Percentiles rank a stretch among this genome's conserved stretches.
Evolutionary conservation across 37 sponge, comb jelly and placozoan genomes (phyloP).

Genomic region (Agelas oroides): DNA sequence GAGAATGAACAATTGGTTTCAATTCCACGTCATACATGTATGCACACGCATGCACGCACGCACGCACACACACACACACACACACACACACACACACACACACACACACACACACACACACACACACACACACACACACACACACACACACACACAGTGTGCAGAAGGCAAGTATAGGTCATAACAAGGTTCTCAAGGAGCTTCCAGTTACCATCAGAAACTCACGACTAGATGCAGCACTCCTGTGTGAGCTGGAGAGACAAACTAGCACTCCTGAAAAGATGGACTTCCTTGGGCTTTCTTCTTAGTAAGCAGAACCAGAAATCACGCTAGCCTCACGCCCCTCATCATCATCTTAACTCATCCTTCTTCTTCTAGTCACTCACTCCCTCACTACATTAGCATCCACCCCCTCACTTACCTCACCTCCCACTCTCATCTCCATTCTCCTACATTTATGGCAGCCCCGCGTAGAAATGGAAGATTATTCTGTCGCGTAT

Average conservation of each 20-base stretch:
- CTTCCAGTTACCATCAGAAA: constrained; percentile 57
- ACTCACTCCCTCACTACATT: no score
- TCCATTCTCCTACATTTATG: no score
- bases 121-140: constrained; percentile 32
- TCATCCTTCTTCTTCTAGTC: no score
- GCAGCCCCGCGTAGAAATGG: no score
- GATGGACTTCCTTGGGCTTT: constrained; percentile 61
- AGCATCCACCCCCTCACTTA: no score
- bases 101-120: constrained; percentile 43
- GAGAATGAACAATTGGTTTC: no score
- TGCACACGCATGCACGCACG: neutral
- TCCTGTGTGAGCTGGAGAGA: constrained; percentile 68
- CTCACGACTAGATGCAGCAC: constrained; percentile 56
- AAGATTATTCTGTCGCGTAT: no score
- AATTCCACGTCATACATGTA: no score
- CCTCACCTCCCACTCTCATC: no score
- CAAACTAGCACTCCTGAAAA: constrained; percentile 2
- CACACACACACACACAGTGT: constrained; percentile 49
- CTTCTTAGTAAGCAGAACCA: constrained; percentile 35
- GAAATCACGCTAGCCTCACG: no score
- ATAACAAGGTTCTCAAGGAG: constrained; percentile 62
- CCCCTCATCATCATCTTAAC: no score
- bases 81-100: constrained; percentile 15
- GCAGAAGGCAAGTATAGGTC: constrained; percentile 33
- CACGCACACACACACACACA: neutral